Evolutionary conservation across 2,888 invertebrate species (phyloP), one percentile per base, ranked within the genome.

Genomic region (Atrina japonica): DNA sequence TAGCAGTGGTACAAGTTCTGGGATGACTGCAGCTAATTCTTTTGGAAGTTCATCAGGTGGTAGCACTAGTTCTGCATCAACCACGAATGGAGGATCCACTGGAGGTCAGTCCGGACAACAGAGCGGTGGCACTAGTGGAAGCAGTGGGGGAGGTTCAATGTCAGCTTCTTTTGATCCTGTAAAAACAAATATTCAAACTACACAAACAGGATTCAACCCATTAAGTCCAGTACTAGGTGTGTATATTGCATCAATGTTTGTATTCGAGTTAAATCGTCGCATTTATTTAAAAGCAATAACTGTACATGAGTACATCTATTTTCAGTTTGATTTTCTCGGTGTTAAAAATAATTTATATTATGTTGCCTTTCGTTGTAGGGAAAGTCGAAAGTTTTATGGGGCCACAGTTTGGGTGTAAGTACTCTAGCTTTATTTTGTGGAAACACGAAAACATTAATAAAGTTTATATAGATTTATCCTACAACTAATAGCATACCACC

Each of bases 161-260:
- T 30, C 35, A 0, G 11, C 58, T 5, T 59, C 43, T 9, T 80
- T 75, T 71, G 80, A 80, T 68, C 80, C 80, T 9, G 60, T 77
- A 3, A 59, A 70, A 29, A 70, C 80, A 23, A 80, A 80, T 47
- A 69, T 73, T 16, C 72, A 75, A 66, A 76, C 73, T 41, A 80
- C 80, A 5, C 43, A 61, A 23, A 59, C 74, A 2, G 80, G 80
- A 29, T 80, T 80, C 50, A 80, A 80, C 40, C 80, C 80, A 23
- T 55, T 80, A 7, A 80, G 75, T 55, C 80, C 80, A 21, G 65
- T 76, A 49, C 60, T 78, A 50, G 80, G 80, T 80, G 64, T 60
- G 50, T 18, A 53, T 53, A n/a, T 14, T 16, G 25, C 40, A 52
- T 21, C 9, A 7, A 7, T 16, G 23, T 35, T 35, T 7, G 35